phyloP scores from a whole-genome alignment of 23 tunicate genomes.

The Oikopleura vanhoeffeni region DNA sequence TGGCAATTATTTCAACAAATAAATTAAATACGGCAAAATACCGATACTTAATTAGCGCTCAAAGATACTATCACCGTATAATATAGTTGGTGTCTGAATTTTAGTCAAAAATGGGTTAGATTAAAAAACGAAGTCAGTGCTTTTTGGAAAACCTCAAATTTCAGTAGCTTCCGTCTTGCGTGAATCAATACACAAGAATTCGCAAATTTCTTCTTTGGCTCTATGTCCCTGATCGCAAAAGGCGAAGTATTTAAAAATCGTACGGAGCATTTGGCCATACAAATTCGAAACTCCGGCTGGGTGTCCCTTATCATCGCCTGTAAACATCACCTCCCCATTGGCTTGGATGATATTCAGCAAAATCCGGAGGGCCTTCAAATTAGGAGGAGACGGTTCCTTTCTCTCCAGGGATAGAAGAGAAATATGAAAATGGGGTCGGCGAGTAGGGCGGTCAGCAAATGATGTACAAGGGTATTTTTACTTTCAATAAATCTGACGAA shows the following conservation, averaged over 20 bases:
- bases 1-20: no score
- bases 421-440: neutral
- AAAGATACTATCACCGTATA: no score
- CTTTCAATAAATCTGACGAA: no score
- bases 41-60: no score
- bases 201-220: constrained; percentile 66
- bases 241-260: constrained; percentile 40
- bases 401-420: constrained; percentile 48
- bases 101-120: neutral
- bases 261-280: constrained; percentile 53
- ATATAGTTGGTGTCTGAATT: no score
- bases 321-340: constrained; percentile 27
- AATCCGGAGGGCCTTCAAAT: constrained; percentile 29
- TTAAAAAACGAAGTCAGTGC: neutral
- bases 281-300: constrained; percentile 19
- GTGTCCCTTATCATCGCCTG: constrained; percentile 5
- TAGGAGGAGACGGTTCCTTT: constrained; percentile 22
- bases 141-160: neutral
- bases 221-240: constrained; percentile 53
- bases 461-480: neutral
- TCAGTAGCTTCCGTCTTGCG: neutral
- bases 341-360: constrained; percentile 22
- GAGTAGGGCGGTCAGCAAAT: neutral
- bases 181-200: constrained; percentile 25
- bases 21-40: no score